Conservation (phyloP, 2,888 invertebrate species). For the Disparrhopalites patrizii region DNA sequence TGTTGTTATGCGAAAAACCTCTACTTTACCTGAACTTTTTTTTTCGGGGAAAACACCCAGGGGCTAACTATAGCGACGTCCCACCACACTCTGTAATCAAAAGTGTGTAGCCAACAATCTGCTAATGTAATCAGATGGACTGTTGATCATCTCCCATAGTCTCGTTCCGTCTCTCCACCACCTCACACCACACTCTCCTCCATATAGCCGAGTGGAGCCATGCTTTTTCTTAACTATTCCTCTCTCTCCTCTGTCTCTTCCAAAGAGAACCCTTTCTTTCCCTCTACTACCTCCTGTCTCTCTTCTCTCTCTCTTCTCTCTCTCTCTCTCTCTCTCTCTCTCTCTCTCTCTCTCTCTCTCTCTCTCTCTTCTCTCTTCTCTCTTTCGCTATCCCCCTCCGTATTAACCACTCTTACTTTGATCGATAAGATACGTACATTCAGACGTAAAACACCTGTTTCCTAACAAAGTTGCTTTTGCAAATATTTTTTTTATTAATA, state of each 20-base stretch:
- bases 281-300: not conserved
- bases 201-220: no score
- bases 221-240: no score
- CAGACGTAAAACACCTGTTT: no score
- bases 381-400: not conserved
- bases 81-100: not conserved
- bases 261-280: not conserved
- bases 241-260: not conserved
- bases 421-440: no score
- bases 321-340: not conserved
- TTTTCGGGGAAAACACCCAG: conserved; percentile 30
- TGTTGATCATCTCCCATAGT: conserved; percentile 1
- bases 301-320: not conserved
- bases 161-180: not conserved
- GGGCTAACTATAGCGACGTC: conserved; percentile 18
- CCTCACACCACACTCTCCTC: no score
- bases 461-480: no score
- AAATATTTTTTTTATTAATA: no score
- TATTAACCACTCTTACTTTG: not conserved
- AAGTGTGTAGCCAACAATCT: conserved; percentile 2
- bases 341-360: not conserved
- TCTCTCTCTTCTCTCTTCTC: not conserved
- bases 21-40: conserved; percentile 28
- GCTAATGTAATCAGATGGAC: conserved; percentile 12
- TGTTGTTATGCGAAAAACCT: conserved; percentile 29